Evolutionary conservation across 2,113 vertebrate species (phyloP).

Genomic region (Colinus virginianus): DNA sequence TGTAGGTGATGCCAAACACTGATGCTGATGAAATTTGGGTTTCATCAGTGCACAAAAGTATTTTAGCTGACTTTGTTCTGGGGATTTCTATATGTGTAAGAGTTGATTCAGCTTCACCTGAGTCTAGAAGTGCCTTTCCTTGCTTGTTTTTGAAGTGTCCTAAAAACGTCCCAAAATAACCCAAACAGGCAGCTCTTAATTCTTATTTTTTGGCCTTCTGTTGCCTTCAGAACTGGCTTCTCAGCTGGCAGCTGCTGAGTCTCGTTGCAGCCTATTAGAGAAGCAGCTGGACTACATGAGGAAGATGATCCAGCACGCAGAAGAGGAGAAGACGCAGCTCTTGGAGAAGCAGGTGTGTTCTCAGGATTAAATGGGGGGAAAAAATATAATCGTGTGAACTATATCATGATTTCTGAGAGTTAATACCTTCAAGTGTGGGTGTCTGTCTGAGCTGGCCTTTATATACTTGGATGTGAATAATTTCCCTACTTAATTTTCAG

Average conservation of each 20-base stretch:
- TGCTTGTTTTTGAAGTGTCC: background rate
- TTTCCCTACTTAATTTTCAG: background rate
- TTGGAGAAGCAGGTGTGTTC: slow-evolving; percentile 87
- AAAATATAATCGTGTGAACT: background rate
- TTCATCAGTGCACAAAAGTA: background rate
- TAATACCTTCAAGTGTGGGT: background rate
- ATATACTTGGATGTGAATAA: background rate
- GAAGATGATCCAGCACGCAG: slow-evolving; percentile 86
- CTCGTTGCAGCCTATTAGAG: slow-evolving; percentile 89
- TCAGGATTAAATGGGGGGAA: background rate
- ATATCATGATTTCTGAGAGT: background rate
- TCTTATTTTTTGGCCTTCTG: background rate
- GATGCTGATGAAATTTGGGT: background rate
- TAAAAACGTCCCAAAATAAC: background rate
- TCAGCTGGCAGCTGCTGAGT: slow-evolving; percentile 88
- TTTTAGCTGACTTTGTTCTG: background rate
- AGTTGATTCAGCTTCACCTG: background rate
- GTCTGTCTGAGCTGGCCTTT: background rate
- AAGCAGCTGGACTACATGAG: slow-evolving; percentile 92
- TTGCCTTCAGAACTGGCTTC: slow-evolving; percentile 82
- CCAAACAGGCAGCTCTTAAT: background rate
- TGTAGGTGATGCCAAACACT: background rate
- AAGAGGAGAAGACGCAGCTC: slow-evolving; percentile 83
- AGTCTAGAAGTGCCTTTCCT: background rate
- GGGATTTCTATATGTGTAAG: background rate